A percentile compares a stretch with the other conserved stretches of the same genome.
Conservation (phyloP, 2,888 invertebrate genomes). For the Tridacna gigas region DNA sequence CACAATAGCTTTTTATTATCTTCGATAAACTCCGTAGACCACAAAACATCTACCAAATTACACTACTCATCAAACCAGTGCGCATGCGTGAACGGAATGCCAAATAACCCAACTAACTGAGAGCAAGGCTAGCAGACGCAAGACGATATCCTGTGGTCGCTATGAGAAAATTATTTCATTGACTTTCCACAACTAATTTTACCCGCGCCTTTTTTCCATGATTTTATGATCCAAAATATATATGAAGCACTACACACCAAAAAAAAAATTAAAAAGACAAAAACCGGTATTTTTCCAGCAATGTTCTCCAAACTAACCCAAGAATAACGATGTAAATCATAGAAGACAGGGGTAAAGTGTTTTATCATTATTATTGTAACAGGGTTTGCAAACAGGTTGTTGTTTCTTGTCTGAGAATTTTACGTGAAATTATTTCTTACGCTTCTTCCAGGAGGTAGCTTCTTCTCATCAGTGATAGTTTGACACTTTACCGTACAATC, state of each 20-base stretch:
- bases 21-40: slow-evolving; percentile 12
- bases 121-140: slow-evolving; percentile 7
- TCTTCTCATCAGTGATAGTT: background rate
- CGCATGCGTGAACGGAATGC: slow-evolving; percentile 21
- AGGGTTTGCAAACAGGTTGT: slow-evolving; percentile 7
- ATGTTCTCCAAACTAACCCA: background rate
- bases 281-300: background rate
- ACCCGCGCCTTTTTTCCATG: too few relatives aligned
- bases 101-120: slow-evolving; percentile 17
- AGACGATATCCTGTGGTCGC: background rate
- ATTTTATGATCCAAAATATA: too few relatives aligned
- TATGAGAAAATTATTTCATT: background rate
- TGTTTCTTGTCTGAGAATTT: slow-evolving; percentile 5
- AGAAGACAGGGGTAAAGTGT: background rate
- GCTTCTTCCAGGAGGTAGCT: background rate
- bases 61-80: slow-evolving; percentile 19
- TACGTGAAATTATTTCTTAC: background rate
- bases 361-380: background rate
- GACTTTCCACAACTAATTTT: background rate
- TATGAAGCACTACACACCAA: too few relatives aligned
- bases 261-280: background rate
- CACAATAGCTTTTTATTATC: slow-evolving; percentile 27
- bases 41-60: slow-evolving; percentile 15
- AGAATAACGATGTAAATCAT: too few relatives aligned
- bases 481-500: background rate